A percentile compares a stretch with the other conserved stretches of the same genome.
Evolutionary conservation across 2,888 invertebrate species (phyloP).

Genomic region (Syritta pipiens): DNA sequence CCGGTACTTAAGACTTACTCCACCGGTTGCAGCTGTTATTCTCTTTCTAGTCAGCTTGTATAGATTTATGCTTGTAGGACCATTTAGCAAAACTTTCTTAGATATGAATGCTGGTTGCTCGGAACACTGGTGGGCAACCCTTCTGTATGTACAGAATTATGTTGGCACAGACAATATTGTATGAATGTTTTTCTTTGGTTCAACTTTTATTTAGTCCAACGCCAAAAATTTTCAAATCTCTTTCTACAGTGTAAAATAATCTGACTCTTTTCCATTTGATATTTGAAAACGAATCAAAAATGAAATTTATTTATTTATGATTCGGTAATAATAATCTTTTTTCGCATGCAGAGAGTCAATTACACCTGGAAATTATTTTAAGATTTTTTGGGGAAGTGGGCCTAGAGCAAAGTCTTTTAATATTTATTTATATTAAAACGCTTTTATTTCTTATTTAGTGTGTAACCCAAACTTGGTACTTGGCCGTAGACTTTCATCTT

Average conservation of each 20-base stretch:
- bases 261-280: too few relatives aligned
- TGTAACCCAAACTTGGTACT: slow-evolving; percentile 81
- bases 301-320: too few relatives aligned
- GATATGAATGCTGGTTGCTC: neutral
- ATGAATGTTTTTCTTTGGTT: neutral
- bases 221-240: too few relatives aligned
- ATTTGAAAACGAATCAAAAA: too few relatives aligned
- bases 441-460: slow-evolving; percentile 74
- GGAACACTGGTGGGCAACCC: slow-evolving; percentile 74
- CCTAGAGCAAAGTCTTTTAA: too few relatives aligned
- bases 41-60: slow-evolving; percentile 78
- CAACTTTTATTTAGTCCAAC: neutral
- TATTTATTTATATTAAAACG: neutral
- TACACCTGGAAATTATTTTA: too few relatives aligned
- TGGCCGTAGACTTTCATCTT: slow-evolving; percentile 81
- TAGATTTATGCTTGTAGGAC: slow-evolving; percentile 79
- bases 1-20: slow-evolving; percentile 79
- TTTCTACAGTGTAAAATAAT: too few relatives aligned
- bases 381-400: too few relatives aligned
- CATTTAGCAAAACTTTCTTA: slow-evolving; percentile 70
- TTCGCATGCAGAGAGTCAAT: too few relatives aligned
- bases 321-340: too few relatives aligned
- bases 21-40: slow-evolving; percentile 79
- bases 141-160: slow-evolving; percentile 77
- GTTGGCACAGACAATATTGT: slow-evolving; percentile 69